Evolutionary conservation across 2,113 vertebrate genomes (phyloP).

Genomic region (Terrapene triunguis): DNA sequence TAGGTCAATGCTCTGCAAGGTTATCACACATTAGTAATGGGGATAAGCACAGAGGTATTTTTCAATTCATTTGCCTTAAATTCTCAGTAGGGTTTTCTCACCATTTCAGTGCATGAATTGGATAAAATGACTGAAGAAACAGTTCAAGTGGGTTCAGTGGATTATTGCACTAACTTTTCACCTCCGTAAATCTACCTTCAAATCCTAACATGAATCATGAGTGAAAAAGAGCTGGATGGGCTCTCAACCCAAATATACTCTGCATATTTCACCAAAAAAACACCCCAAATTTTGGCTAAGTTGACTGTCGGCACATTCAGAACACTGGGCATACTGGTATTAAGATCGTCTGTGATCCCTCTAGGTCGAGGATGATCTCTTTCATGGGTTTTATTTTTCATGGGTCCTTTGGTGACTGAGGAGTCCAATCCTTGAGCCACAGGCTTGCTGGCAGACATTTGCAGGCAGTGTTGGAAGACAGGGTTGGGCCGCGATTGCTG

Average conservation of each 20-base stretch:
- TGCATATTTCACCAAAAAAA: neutral
- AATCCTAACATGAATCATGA: neutral
- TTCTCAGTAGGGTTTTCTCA: neutral
- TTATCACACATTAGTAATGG: neutral
- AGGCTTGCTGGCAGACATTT: no score
- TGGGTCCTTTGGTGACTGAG: no score
- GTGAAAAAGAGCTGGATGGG: neutral
- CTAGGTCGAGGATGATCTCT: no score
- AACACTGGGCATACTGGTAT: neutral
- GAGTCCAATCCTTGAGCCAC: no score
- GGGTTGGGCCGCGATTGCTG: no score
- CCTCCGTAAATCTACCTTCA: fast-evolving
- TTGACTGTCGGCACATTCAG: conserved; percentile 6
- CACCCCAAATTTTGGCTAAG: neutral
- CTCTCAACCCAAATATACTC: neutral
- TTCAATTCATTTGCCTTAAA: neutral
- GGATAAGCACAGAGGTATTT: neutral
- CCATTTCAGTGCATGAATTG: neutral
- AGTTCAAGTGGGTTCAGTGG: neutral
- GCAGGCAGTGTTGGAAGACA: no score
- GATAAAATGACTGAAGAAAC: neutral
- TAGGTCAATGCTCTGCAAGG: conserved; percentile 14
- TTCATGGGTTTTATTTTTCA: no score
- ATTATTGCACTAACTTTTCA: neutral
- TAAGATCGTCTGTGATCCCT: neutral